Evolutionary conservation across 2,888 invertebrate species (phyloP).

Genomic region (Aphodius granarius): DNA sequence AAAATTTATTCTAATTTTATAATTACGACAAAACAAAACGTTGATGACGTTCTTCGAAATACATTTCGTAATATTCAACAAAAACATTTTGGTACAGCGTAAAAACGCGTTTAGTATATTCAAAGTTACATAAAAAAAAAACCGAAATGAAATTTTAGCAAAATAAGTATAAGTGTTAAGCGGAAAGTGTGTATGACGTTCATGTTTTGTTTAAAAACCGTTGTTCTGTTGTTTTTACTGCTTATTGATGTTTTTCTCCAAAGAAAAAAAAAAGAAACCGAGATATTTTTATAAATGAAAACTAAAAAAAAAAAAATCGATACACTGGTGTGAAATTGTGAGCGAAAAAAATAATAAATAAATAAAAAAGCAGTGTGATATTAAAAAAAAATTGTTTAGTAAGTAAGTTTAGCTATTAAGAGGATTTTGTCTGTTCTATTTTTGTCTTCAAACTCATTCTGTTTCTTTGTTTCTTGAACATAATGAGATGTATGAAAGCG

Average conservation of each 20-base stretch:
- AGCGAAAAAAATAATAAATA: not conserved
- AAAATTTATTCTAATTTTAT: not conserved
- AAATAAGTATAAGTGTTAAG: not conserved
- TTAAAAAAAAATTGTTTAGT: not conserved
- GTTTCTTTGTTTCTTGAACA: not conserved
- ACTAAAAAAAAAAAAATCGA: not conserved
- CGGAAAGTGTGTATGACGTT: not conserved
- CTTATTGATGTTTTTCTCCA: not conserved
- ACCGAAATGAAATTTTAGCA: not conserved
- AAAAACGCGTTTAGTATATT: not conserved
- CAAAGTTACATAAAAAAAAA: not conserved
- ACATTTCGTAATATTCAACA: not conserved
- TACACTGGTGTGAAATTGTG: not conserved
- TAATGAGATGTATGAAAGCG: not conserved
- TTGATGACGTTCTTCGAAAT: not conserved
- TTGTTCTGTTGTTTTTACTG: not conserved
- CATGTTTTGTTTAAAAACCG: not conserved
- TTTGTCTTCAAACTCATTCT: not conserved
- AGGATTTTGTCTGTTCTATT: not conserved
- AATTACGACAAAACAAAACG: not conserved
- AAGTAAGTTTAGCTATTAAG: not conserved
- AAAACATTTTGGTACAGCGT: not conserved
- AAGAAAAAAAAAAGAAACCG: not conserved
- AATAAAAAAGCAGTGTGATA: not conserved
- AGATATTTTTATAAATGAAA: not conserved